phyloP scores from a whole-genome alignment of 1,140 invertebrate genomes.

The Scaptomyza hsui region DNA sequence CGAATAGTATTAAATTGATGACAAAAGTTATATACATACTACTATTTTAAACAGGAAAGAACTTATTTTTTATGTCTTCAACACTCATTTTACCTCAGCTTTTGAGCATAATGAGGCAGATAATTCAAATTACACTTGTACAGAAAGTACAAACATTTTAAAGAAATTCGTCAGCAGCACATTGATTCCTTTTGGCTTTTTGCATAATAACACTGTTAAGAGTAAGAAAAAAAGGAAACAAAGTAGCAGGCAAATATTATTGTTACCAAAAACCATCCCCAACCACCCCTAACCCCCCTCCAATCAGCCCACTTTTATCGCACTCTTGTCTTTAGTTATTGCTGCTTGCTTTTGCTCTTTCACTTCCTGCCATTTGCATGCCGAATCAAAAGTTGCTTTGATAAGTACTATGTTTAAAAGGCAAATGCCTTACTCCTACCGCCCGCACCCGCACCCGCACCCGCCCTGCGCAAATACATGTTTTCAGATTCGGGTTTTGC shows the following conservation, averaged over 20 bases:
- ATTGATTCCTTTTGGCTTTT: conserved; percentile 3
- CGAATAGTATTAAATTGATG: too few relatives aligned
- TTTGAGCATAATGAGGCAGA: neutral
- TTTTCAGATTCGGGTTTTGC: neutral
- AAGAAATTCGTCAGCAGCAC: conserved; percentile 8
- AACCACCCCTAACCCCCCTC: neutral
- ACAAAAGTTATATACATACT: too few relatives aligned
- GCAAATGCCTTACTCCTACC: neutral
- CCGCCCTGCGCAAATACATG: too few relatives aligned
- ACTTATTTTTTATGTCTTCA: too few relatives aligned
- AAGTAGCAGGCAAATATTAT: conserved; percentile 15
- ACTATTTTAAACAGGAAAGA: too few relatives aligned
- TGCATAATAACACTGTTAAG: neutral
- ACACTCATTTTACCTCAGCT: too few relatives aligned
- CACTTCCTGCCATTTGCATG: conserved; percentile 35
- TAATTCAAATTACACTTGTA: neutral
- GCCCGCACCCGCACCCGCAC: neutral
- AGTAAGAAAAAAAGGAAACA: neutral
- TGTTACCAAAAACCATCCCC: conserved; percentile 8
- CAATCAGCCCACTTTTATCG: neutral
- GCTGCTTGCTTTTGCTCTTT: conserved; percentile 29
- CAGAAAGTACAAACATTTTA: neutral
- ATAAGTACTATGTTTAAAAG: conserved; percentile 30
- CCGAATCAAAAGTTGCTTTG: conserved; percentile 38
- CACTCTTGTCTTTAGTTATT: conserved; percentile 27